Evolutionary conservation across 2,888 invertebrate genomes (phyloP).

Genomic region (Dusona sp.): DNA sequence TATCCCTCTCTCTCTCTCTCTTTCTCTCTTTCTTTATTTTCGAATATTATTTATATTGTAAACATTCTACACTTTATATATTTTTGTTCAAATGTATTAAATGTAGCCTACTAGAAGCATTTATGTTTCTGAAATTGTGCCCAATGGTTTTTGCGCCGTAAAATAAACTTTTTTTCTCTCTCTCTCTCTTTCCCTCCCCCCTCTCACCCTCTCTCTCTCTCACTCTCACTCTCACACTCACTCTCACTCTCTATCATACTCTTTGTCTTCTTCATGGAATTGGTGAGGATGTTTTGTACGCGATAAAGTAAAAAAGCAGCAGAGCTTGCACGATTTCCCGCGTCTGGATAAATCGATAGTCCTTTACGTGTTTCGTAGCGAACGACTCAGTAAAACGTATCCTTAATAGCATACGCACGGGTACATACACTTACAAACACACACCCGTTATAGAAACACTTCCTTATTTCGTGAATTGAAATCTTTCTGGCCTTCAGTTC

Average conservation of each 20-base stretch:
- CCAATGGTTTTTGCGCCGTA: too few relatives aligned
- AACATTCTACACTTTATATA: too few relatives aligned
- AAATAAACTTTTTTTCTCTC: too few relatives aligned
- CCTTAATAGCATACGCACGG: neutral
- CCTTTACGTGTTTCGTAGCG: conserved; percentile 12
- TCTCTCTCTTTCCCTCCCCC: too few relatives aligned
- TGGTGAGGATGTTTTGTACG: conserved; percentile 61
- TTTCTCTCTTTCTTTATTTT: too few relatives aligned
- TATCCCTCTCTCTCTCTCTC: conserved; percentile 42
- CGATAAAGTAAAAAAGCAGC: conserved; percentile 64
- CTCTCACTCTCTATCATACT: conserved; percentile 11
- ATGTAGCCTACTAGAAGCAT: too few relatives aligned
- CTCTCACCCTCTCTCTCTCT: conserved; percentile 45
- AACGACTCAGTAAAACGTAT: neutral
- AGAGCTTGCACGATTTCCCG: conserved; percentile 75
- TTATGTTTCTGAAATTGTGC: too few relatives aligned
- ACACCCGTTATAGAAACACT: conserved; percentile 9
- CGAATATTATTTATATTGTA: too few relatives aligned
- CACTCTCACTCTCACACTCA: conserved; percentile 15
- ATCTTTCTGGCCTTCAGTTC: conserved; percentile 61
- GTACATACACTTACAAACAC: neutral
- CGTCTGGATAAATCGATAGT: conserved; percentile 75
- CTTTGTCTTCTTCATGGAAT: conserved; percentile 41
- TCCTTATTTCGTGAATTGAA: conserved; percentile 44
- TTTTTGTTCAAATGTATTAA: too few relatives aligned